phyloP scores from a whole-genome alignment of 2,797 vertebrate species.

The Rhynchonycteris naso region DNA sequence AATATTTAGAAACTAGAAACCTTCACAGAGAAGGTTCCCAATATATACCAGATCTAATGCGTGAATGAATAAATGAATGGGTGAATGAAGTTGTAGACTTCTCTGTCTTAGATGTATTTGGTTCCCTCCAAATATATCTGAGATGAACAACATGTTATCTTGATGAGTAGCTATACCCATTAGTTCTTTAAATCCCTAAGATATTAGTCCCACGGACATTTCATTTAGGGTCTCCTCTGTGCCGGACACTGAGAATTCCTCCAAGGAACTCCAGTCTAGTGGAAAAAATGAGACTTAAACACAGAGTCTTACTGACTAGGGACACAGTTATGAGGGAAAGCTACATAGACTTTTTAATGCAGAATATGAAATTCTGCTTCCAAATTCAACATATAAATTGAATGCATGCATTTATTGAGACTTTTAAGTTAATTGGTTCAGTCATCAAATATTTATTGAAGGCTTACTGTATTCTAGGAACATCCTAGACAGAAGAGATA shows the following conservation, averaged over 20 bases:
- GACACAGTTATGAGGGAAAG: background rate
- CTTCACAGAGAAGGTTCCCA: background rate
- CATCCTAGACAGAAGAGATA: background rate
- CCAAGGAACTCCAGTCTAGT: background rate
- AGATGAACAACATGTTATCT: background rate
- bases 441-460: conserved; percentile 33
- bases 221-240: background rate
- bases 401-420: background rate
- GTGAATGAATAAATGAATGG: background rate
- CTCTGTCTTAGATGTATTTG: background rate
- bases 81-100: background rate
- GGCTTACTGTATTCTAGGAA: background rate
- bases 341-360: background rate
- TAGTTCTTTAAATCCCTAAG: conserved; percentile 15
- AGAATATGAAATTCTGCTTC: conserved; percentile 48
- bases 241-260: background rate
- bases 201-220: background rate
- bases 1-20: conserved; percentile 26
- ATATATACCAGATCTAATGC: too few species aligned
- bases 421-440: background rate
- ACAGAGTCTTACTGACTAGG: background rate
- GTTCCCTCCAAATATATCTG: background rate
- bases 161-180: background rate
- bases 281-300: background rate
- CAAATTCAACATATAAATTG: background rate